Evolutionary conservation across 2,797 vertebrate species (phyloP), one percentile per base, ranked within the genome.

Genomic region (Premnoplex brunnescens): DNA sequence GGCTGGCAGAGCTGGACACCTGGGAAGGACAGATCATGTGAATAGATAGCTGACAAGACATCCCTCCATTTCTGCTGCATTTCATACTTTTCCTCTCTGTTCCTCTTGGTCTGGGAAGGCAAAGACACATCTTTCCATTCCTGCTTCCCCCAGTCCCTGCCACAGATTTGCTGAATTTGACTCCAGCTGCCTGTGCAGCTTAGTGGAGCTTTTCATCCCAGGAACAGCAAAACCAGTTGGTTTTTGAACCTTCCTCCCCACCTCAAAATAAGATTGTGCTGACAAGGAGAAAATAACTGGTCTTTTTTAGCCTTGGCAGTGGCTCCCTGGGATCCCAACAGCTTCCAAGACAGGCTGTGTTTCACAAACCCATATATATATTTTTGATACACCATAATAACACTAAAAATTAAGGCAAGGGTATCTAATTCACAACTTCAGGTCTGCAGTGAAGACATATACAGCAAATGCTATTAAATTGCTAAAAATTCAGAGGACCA

Each of bases 1-100:
- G 91, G 9, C 80, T 92, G 4, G 95, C 51, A 39, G 98, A 97
- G 14, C 97, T 97, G 55, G 99, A 99, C 34, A 99, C 98, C 99
- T 99, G 97, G n/a, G 73, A 91, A 84, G 49, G 68, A 84, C 63
- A 77, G 34, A 58, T 5, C 30, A 73, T 4, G 7, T 3, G 21
- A 77, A 48, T 7, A 44, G 68, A 2, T 6, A 24, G 8, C 14
- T 51, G 51, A 63, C 11, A 69, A 19, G 43, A 76, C 41, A 39
- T 4, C 12, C 3, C 44, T 46, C 36, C 21, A 4, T 18, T 74
- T 64, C 56, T 20, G 44, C 43, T 82, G 2, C 63, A 17, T n/a
- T 52, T 43, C 20, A 19, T 9, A 12, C n/a, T 4, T 27, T 4
- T 14, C 27, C 24, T 34, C 39, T 41, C 30, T 32, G 32, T 28